Evolutionary conservation across 2,113 vertebrate genomes (phyloP).

Genomic region (Micronisus gabar): DNA sequence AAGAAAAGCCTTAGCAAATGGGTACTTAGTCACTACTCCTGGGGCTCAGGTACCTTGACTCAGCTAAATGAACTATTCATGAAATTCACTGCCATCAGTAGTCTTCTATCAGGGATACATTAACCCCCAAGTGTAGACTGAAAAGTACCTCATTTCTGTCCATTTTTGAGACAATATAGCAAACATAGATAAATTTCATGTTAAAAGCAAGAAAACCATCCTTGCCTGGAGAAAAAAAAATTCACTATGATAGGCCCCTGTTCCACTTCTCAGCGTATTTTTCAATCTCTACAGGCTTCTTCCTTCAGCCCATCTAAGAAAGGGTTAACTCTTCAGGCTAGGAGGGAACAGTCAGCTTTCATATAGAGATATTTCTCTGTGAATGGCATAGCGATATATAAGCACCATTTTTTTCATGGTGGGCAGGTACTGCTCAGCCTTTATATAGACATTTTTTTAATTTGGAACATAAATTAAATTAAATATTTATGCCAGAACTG

Average conservation of each 20-base stretch:
- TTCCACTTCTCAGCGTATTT: not conserved
- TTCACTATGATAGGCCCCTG: not conserved
- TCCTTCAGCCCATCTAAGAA: not conserved
- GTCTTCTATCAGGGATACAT: not conserved
- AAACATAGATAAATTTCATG: not conserved
- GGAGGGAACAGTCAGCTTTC: not conserved
- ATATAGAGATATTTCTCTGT: not conserved
- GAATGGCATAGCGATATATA: not conserved
- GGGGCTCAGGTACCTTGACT: not conserved
- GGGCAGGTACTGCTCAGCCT: constrained; percentile 6
- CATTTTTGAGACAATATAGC: not conserved
- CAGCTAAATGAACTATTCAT: not conserved
- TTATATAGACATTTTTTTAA: constrained; percentile 39
- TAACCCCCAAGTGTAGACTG: not conserved
- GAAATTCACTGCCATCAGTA: not conserved
- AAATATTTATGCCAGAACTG: constrained; percentile 68
- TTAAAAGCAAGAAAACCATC: not conserved
- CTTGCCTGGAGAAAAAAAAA: not conserved
- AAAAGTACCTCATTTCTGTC: not conserved
- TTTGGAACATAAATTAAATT: constrained; percentile 71
- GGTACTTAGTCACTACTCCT: not conserved
- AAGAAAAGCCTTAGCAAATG: not conserved
- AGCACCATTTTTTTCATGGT: not conserved
- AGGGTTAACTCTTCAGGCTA: constrained; percentile 21
- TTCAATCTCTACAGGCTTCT: not conserved